Base-by-base conservation (phyloP, 2,797 vertebrate species). In the Pipistrellus pygmaeus region DNA sequence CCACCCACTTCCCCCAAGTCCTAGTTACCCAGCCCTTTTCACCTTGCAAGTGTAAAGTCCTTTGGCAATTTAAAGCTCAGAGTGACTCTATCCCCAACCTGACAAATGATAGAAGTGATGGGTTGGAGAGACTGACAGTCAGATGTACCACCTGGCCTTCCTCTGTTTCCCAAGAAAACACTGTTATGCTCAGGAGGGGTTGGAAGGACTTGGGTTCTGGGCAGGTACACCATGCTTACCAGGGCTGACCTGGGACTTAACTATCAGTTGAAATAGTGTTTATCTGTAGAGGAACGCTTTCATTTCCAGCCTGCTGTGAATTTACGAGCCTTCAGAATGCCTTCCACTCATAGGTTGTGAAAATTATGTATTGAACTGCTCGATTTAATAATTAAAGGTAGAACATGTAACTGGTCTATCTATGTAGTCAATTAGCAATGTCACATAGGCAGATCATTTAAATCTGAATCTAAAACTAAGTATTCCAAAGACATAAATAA, bases 341-440 rank as follows among this genome's bases (percentile, higher is more conserved):
- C 48, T 25, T 91, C 41, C 14, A 68, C 85, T 93, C 88, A 71
- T 48, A n/a, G 80, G 27, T 46, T 75, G n/a, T 62, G 84, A 93
- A 48, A 83, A 77, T 35, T 92, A 21, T 3, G 38, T 90, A 85
- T 85, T 90, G 82, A 97, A 86, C 69, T 41, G 53, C 48, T 97
- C 46, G 41, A 41, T 92, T 82, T 88, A 88, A 86, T 96, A 88
- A 88, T 90, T 92, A 88, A 90, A 91, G 71, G 62, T 75, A 80
- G 87, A 69, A 94, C 85, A 88, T 78, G 30, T 38, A 44, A 75
- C 62, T 55, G 51, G 44, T 71, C 84, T 68, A 53, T 90, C 72
- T 90, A 5, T 77, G 55, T 83, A 62, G 14, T 68, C 68, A 88
- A 20, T 84, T 83, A 85, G 46, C 44, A 46, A 25, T 69, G 92